These are phyloP conservation scores for Heptranchias perlo DNA, from an alignment of 2,113 vertebrate genomes.

Conservation along the genomic window DNA sequence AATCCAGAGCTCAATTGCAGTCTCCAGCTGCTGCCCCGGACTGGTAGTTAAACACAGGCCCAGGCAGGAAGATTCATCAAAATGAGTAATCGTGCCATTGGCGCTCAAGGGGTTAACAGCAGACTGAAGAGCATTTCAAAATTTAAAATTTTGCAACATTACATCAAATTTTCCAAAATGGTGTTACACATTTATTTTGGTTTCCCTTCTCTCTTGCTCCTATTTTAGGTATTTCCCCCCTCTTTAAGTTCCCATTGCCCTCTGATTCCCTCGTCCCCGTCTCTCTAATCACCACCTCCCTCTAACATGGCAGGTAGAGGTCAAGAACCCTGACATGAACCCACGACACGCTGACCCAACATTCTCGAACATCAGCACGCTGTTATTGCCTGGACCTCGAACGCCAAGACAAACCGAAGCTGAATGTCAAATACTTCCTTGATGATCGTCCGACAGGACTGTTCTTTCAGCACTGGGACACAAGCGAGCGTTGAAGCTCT, in stretches of 20 bases:
- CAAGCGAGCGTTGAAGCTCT: not conserved
- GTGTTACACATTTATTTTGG: not conserved
- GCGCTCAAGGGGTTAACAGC: not conserved
- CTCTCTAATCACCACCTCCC: not conserved
- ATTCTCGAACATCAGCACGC: not conserved
- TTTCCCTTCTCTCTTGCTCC: not conserved
- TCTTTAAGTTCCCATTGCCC: not conserved
- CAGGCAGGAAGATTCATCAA: not conserved
- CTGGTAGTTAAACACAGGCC: not conserved
- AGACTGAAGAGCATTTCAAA: not conserved
- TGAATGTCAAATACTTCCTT: not conserved
- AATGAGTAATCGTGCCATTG: not conserved
- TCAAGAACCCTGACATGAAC: not conserved
- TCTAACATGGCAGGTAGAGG: not conserved
- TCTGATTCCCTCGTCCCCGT: not conserved
- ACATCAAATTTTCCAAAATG: not conserved
- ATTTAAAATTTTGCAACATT: not conserved
- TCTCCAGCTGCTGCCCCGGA: not conserved
- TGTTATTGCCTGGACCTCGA: not conserved
- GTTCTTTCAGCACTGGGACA: constrained; percentile 9
- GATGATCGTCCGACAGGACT: not conserved
- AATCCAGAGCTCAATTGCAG: not conserved
- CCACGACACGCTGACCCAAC: not conserved
- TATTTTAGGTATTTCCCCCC: not conserved
- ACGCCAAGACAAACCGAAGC: not conserved